These are phyloP conservation scores for Sepioteuthis lessoniana DNA, from an alignment of 2,888 invertebrate genomes.

Conservation along the genomic window DNA sequence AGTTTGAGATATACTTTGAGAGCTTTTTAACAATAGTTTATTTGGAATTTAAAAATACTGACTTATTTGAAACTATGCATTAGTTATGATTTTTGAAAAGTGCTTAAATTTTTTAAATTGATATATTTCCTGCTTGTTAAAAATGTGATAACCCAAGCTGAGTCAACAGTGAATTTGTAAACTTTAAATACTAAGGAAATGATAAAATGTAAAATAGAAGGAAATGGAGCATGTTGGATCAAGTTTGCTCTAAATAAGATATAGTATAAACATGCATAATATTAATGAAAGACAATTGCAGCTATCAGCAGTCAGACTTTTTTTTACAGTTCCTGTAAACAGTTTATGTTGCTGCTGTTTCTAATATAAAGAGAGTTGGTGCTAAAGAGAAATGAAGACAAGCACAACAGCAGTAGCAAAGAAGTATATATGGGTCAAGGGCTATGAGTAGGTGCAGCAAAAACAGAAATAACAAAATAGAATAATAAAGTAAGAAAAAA, in stretches of 20 bases:
- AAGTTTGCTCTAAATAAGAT: conserved; percentile 4
- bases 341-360: conserved; percentile 15
- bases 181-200: background rate
- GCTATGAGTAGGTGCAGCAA: conserved; percentile 33
- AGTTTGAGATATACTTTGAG: background rate
- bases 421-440: conserved; percentile 17
- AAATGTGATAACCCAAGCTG: background rate
- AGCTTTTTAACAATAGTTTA: background rate
- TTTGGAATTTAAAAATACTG: background rate
- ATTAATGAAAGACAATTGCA: conserved; percentile 33
- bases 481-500: conserved; percentile 33
- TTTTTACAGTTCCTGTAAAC: conserved; percentile 3
- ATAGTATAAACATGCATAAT: conserved; percentile 1
- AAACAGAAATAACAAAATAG: conserved; percentile 33
- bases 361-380: conserved; percentile 17
- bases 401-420: background rate
- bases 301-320: conserved; percentile 12
- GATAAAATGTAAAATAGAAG: background rate
- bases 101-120: background rate
- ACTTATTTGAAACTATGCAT: background rate
- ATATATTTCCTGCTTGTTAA: background rate
- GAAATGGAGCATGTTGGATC: background rate
- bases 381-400: background rate
- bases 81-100: background rate
- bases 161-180: background rate